phyloP scores from a whole-genome alignment of 2,113 vertebrate genomes.

The Quiscalus mexicanus region DNA sequence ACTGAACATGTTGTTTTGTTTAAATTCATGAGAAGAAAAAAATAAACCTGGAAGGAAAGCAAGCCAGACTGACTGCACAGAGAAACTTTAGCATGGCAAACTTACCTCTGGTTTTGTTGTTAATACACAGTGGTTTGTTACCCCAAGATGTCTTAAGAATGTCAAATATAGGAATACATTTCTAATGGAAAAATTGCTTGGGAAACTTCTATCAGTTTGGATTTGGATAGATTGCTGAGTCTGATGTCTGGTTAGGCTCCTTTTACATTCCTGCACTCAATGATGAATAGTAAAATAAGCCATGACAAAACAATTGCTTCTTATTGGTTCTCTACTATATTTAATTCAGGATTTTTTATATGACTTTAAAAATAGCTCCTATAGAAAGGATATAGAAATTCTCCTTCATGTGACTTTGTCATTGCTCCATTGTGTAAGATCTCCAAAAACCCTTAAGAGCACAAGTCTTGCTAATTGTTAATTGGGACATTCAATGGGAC shows the following conservation, averaged over 20 bases:
- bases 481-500: slow-evolving; percentile 48
- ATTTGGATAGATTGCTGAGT: not conserved
- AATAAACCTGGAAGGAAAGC: not conserved
- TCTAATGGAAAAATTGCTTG: not conserved
- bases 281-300: not conserved
- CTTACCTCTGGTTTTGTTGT: not conserved
- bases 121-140: not conserved
- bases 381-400: not conserved
- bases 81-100: not conserved
- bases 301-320: not conserved
- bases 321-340: not conserved
- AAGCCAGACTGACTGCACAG: fast-evolving
- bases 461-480: slow-evolving; percentile 62
- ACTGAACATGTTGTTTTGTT: not conserved
- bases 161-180: not conserved
- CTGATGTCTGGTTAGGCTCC: not conserved
- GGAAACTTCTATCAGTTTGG: not conserved
- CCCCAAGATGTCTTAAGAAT: not conserved
- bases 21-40: not conserved
- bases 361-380: not conserved
- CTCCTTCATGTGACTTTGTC: slow-evolving; percentile 31
- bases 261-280: not conserved
- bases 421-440: slow-evolving; percentile 9
- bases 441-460: slow-evolving; percentile 26
- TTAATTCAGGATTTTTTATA: not conserved